Evolutionary conservation across 2,888 invertebrate species (phyloP).

Genomic region (Adelphocoris suturalis): DNA sequence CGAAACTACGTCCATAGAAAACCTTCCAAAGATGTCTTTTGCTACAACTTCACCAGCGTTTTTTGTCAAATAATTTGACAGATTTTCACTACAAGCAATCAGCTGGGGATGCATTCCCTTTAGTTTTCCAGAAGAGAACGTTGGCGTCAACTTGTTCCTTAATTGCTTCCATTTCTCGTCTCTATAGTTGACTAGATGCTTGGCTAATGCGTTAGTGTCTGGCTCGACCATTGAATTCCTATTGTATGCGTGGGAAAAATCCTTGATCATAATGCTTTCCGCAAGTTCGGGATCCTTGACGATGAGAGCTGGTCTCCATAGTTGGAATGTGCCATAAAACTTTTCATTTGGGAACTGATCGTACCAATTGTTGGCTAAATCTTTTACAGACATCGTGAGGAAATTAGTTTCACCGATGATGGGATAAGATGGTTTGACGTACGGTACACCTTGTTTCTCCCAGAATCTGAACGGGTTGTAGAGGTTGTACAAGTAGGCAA

Average conservation of each 20-base stretch:
- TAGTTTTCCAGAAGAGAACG: constrained; percentile 81
- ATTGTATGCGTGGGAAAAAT: constrained; percentile 61
- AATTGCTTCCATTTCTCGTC: constrained; percentile 76
- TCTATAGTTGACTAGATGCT: constrained; percentile 58
- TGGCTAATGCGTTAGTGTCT: not conserved
- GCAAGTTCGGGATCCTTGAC: constrained; percentile 60
- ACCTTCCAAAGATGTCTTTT: constrained; percentile 58
- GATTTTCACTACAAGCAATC: constrained; percentile 78
- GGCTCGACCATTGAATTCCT: constrained; percentile 71
- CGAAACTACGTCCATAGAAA: constrained; percentile 65
- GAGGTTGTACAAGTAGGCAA: not conserved
- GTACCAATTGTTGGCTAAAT: constrained; percentile 1
- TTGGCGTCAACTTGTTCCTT: constrained; percentile 80
- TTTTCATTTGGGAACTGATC: constrained; percentile 30
- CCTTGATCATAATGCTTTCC: constrained; percentile 60
- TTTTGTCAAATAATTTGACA: constrained; percentile 17
- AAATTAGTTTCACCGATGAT: not conserved
- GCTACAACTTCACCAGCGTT: not conserved
- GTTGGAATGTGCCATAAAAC: constrained; percentile 48
- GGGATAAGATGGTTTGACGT: constrained; percentile 7
- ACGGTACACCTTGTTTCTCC: constrained; percentile 49
- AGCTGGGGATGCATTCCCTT: constrained; percentile 80
- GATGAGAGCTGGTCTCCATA: constrained; percentile 58
- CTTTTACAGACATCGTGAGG: not conserved
- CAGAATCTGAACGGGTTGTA: constrained; percentile 42